These are phyloP conservation scores for Eristalis arbustorum DNA, from an alignment of 2,888 invertebrate genomes.

Conservation along the genomic window DNA sequence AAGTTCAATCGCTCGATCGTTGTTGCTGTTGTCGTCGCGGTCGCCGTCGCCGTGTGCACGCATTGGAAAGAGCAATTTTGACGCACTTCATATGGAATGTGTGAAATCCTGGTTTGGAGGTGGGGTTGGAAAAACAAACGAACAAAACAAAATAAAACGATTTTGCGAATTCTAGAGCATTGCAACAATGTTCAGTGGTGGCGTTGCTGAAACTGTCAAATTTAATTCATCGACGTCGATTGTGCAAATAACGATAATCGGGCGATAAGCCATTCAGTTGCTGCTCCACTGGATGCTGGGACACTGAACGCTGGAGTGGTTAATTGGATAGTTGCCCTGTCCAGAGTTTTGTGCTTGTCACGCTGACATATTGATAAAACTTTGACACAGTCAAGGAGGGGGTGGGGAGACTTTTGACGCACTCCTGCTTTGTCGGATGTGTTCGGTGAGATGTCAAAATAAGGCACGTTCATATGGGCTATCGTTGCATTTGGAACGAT, in stretches of 20 bases:
- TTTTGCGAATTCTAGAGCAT: conserved; percentile 18
- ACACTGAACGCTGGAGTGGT: not conserved
- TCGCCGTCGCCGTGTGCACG: conserved; percentile 5
- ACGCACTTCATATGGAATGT: conserved; percentile 62
- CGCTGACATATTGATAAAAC: not conserved
- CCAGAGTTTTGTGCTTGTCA: no score
- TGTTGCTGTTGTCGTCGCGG: conserved; percentile 2
- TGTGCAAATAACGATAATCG: not conserved
- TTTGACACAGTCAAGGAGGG: not conserved
- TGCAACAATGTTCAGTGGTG: not conserved
- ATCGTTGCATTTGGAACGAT: not conserved
- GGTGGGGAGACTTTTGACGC: not conserved
- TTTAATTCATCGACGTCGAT: not conserved
- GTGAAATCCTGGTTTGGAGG: conserved; percentile 63
- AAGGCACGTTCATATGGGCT: not conserved
- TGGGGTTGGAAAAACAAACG: conserved; percentile 9
- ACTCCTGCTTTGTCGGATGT: not conserved
- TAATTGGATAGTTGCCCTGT: not conserved
- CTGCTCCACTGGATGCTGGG: not conserved
- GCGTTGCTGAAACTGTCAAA: not conserved
- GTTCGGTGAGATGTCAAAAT: not conserved
- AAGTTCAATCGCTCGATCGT: conserved; percentile 66
- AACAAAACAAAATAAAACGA: not conserved
- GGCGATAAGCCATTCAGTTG: not conserved
- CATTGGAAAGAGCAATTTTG: conserved; percentile 28